Conservation (phyloP, 2,888 invertebrate genomes). For the Caenorhabditis sp. region DNA sequence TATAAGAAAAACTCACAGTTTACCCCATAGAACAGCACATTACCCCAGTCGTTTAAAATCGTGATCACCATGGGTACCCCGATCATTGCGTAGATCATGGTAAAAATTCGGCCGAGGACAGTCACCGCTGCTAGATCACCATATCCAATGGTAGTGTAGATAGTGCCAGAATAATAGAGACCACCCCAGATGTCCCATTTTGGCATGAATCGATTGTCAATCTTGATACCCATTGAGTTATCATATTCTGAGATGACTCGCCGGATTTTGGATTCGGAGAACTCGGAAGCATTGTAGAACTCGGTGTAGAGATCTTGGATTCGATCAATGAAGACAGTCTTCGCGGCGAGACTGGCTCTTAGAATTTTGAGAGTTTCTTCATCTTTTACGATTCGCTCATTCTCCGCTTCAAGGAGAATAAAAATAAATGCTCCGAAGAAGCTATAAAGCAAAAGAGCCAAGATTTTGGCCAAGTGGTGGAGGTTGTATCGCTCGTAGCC, state of each 20-base stretch:
- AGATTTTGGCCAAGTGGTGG: conserved; percentile 56
- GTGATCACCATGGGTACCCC: conserved; percentile 95
- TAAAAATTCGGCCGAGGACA: conserved; percentile 82
- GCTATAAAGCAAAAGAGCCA: conserved; percentile 57
- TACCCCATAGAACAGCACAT: conserved; percentile 77
- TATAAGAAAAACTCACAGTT: conserved; percentile 45
- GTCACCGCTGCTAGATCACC: conserved; percentile 93
- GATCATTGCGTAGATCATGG: conserved; percentile 89
- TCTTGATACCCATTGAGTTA: conserved; percentile 45
- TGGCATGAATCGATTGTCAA: conserved; percentile 25
- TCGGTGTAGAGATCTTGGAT: conserved; percentile 44
- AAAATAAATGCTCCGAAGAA: conserved; percentile 60
- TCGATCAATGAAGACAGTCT: conserved; percentile 35
- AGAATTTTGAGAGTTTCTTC: conserved; percentile 29
- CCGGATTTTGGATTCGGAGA: conserved; percentile 43
- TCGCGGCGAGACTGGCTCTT: conserved; percentile 42
- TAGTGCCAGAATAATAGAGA: conserved; percentile 73
- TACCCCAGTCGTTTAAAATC: conserved; percentile 91
- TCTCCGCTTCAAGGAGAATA: conserved; percentile 52
- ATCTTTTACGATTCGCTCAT: conserved; percentile 30
- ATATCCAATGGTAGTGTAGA: conserved; percentile 76
- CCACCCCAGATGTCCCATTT: conserved; percentile 72
- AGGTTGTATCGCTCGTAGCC: conserved; percentile 59
- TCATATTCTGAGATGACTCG: conserved; percentile 48
- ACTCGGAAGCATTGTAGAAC: conserved; percentile 22